These are phyloP conservation scores for Xyliphius kryptos DNA, from an alignment of 2,113 vertebrate species.

Conservation along the genomic window DNA sequence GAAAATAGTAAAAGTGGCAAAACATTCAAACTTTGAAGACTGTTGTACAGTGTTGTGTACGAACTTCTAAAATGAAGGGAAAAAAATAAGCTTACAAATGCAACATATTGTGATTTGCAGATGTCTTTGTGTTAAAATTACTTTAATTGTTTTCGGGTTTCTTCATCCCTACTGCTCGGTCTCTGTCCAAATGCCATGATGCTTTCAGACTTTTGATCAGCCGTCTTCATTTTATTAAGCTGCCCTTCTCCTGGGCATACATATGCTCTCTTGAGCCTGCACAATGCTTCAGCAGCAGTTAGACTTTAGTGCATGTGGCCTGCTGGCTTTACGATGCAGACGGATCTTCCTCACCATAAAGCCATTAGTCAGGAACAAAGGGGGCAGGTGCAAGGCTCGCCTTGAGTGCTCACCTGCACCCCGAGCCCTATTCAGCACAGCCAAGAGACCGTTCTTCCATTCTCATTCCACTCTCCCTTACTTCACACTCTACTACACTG, in stretches of 20 bases:
- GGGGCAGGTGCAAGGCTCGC: conserved; percentile 62
- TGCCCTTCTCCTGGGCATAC: conserved; percentile 11
- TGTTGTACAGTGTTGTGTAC: too few relatives aligned
- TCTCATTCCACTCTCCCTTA: conserved; percentile 32
- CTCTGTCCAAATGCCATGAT: conserved; percentile 19
- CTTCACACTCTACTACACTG: conserved; percentile 14
- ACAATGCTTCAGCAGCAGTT: conserved; percentile 60
- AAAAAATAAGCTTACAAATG: too few relatives aligned
- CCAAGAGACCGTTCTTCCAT: conserved; percentile 57
- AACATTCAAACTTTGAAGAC: too few relatives aligned
- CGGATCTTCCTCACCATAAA: conserved; percentile 65
- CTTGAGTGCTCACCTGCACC: conserved; percentile 70
- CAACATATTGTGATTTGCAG: too few relatives aligned
- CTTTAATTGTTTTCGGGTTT: too few relatives aligned
- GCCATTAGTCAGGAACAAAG: conserved; percentile 67
- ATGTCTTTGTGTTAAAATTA: too few relatives aligned
- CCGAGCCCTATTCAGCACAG: conserved; percentile 55
- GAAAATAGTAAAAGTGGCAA: too few relatives aligned
- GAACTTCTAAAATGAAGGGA: too few relatives aligned
- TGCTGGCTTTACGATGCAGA: conserved; percentile 64
- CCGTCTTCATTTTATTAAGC: conserved; percentile 12
- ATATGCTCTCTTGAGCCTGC: conserved; percentile 41
- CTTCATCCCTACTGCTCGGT: conserved; percentile 4
- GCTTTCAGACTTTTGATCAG: conserved; percentile 17
- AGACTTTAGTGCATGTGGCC: conserved; percentile 58